Conservation (phyloP, 2,113 vertebrate species). For the Catharus minimus region DNA sequence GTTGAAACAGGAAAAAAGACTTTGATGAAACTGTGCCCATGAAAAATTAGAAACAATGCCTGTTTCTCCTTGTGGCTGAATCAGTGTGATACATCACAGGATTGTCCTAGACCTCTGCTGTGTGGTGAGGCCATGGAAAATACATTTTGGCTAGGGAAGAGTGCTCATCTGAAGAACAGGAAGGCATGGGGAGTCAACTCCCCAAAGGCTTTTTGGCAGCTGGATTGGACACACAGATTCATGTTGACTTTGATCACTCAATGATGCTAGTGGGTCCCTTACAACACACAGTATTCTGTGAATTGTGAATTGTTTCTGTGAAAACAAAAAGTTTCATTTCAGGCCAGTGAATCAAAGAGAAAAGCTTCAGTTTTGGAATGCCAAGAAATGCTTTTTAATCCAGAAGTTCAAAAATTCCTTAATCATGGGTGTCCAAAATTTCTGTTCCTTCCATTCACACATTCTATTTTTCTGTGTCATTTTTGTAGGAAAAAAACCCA, state of each 20-base stretch:
- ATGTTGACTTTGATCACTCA: neutral
- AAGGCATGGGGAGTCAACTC: neutral
- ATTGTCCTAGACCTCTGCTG: neutral
- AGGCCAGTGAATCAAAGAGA: neutral
- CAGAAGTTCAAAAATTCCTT: neutral
- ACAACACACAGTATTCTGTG: neutral
- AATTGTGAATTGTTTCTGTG: neutral
- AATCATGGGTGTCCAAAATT: neutral
- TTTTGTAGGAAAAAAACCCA: neutral
- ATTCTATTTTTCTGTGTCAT: neutral
- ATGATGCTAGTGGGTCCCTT: neutral
- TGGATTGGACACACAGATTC: neutral
- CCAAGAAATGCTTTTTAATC: neutral
- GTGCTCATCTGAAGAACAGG: neutral
- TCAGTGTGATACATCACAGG: neutral
- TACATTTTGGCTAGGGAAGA: neutral
- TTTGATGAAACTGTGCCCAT: neutral
- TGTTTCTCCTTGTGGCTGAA: neutral
- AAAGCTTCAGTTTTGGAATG: neutral
- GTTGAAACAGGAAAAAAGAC: neutral
- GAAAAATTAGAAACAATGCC: neutral
- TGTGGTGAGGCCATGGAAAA: neutral
- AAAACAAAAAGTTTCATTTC: slow-evolving; percentile 6
- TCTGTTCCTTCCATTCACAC: neutral
- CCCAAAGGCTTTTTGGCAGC: neutral